These are phyloP conservation scores for Sinotaia quadrata DNA, from an alignment of 2,888 invertebrate genomes.

Conservation along the genomic window DNA sequence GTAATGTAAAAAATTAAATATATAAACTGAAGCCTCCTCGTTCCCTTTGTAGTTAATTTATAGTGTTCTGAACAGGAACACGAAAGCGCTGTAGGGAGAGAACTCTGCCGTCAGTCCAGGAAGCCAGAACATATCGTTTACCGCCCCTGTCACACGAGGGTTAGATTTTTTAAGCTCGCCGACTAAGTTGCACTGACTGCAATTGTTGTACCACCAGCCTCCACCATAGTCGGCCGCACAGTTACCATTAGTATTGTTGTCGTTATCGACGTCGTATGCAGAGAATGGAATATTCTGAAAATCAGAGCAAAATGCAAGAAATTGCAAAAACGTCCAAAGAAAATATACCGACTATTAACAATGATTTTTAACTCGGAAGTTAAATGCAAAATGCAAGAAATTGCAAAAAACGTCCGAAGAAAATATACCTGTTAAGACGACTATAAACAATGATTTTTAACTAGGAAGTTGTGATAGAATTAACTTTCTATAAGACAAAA, in stretches of 20 bases:
- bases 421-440: too few relatives aligned
- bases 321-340: too few relatives aligned
- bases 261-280: slow-evolving; percentile 13
- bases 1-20: background rate
- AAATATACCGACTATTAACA: too few relatives aligned
- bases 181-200: slow-evolving; percentile 24
- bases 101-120: slow-evolving; percentile 10
- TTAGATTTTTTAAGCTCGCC: background rate
- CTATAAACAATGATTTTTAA: too few relatives aligned
- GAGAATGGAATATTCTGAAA: slow-evolving; percentile 9
- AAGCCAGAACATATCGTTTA: slow-evolving; percentile 20
- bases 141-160: slow-evolving; percentile 11
- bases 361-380: too few relatives aligned
- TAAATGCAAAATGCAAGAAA: too few relatives aligned
- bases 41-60: background rate
- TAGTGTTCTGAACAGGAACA: slow-evolving; percentile 17
- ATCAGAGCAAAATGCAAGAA: too few relatives aligned
- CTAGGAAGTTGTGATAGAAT: too few relatives aligned
- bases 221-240: slow-evolving; percentile 13
- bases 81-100: background rate
- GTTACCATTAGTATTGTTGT: slow-evolving; percentile 17
- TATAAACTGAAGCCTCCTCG: background rate
- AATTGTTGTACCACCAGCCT: slow-evolving; percentile 21
- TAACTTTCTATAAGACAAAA: too few relatives aligned
- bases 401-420: too few relatives aligned